Base-by-base conservation (phyloP, 2,797 vertebrate species). In the Platalea minor region DNA sequence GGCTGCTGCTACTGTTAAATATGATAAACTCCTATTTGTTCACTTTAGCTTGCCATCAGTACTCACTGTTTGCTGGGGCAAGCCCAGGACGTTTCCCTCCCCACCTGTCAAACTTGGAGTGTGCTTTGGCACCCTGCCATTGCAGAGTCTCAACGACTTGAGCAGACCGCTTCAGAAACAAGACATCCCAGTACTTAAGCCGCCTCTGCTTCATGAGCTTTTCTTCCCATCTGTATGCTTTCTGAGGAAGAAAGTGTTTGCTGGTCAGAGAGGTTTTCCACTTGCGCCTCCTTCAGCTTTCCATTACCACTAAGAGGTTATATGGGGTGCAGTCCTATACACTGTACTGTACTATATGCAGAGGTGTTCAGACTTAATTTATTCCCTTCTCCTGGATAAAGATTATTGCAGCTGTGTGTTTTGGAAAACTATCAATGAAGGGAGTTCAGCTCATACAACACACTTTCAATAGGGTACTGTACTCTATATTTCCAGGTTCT, bases 381-480 rank as follows among this genome's bases (percentile, higher is more conserved):
- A 97, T 97, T 97, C 97, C 97, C 97, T 97, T 95, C 97, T 96
- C 97, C 96, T 97, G 97, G 97, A 97, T 97, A 97, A 96, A 97
- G 97, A 97, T 97, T 97, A 97, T 97, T 97, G 96, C 97, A 97
- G 97, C 97, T 97, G 97, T 97, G 95, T 97, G 96, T 97, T 97
- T 97, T 97, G 97, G 97, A 97, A 95, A 97, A 95, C 96, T 97
- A 96, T 97, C 97, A 97, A 97, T 96, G 97, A 97, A 96, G 88
- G 96, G 97, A 97, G 96, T 97, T 97, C 97, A 97, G 95, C 95
- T 97, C 97, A 93, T 91, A 96, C 96, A 97, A 97, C 96, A 95
- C 92, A 89, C 94, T 97, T 97, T 97, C 96, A 97, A 97, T 97
- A 96, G 96, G 83, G 97, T 93, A 97, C 97, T 97, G 97, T 97